Evolutionary conservation across 2,113 vertebrate genomes (phyloP).

Genomic region (Brachionichthys hirsutus): DNA sequence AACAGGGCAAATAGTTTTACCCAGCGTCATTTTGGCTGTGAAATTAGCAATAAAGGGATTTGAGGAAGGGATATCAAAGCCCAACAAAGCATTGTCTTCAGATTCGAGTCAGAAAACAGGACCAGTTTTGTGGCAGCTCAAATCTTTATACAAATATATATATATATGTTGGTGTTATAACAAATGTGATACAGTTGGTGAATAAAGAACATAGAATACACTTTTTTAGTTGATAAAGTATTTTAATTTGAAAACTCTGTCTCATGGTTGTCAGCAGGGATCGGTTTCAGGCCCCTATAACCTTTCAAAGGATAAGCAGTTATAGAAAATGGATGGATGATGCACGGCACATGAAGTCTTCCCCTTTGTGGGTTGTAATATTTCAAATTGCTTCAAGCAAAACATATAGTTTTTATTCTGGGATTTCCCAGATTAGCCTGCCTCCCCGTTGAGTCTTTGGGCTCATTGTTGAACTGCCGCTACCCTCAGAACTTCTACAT

Average conservation of each 20-base stretch:
- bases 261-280: background rate
- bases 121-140: slow-evolving; percentile 17
- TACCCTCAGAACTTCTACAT: slow-evolving; percentile 31
- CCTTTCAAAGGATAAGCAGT: too few relatives aligned
- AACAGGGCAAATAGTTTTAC: slow-evolving; percentile 68
- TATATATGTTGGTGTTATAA: background rate
- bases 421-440: slow-evolving; percentile 53
- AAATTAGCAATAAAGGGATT: slow-evolving; percentile 66
- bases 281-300: too few relatives aligned
- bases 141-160: background rate
- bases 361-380: background rate
- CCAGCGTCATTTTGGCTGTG: slow-evolving; percentile 59
- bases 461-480: slow-evolving; percentile 42
- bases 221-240: background rate
- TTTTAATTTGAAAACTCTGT: slow-evolving; percentile 2
- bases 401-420: slow-evolving; percentile 33
- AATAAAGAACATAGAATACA: background rate
- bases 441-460: slow-evolving; percentile 43
- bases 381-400: slow-evolving; percentile 18
- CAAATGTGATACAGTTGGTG: background rate
- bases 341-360: background rate
- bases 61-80: slow-evolving; percentile 44
- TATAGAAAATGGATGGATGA: too few relatives aligned
- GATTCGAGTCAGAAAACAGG: slow-evolving; percentile 30
- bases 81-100: slow-evolving; percentile 48